Evolutionary conservation across 2,888 invertebrate genomes (phyloP), one percentile per base, ranked within the genome.

Genomic region (Orthosia incerta): DNA sequence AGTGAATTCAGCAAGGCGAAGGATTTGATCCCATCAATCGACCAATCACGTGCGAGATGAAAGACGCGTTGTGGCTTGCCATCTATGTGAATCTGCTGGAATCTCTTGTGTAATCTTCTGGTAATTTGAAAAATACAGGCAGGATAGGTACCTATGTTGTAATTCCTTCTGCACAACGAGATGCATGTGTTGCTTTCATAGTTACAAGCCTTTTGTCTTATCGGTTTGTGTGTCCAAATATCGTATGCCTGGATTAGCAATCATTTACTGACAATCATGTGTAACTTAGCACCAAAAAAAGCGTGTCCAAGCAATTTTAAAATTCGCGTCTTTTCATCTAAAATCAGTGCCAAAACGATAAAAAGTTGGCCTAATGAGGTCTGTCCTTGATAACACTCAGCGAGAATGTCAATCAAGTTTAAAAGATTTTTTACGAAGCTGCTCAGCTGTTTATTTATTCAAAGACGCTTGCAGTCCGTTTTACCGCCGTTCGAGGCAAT

Each of bases 401-500:
- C 53, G 46, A 69, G 72, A 80, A 81, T 69, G 77, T 72, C 73
- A 77, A 81, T 80, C 82, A 80, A 81, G 68, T 81, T 68, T 59
- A 62, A 68, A 73, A 81, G 82, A 81, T 73, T 73, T 80, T 80
- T 81, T 66, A 51, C 64, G 61, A 68, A 77, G 55, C 81, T 77
- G 55, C 57, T 46, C 56, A 62, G 64, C 61, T 77, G 61, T 77
- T 80, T 81, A 81, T 69, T 80, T 80, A 81, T 80, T 81, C 80
- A 73, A 65, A 39, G 56, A 16, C 55, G 56, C 62, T 65, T 45
- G 45, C 57, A 50, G 61, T 62, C 68, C 68, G 57, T 80, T 71
- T 71, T 46, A 63, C 12, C 62, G 62, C 39, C 53, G 18, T 72
- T 80, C 57, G 26, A 68, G 64, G 57, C 67, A 65, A 61, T 61